These are phyloP conservation scores for Thysanoteuthis rhombus DNA, from an alignment of 2,888 invertebrate genomes.

Conservation along the genomic window DNA sequence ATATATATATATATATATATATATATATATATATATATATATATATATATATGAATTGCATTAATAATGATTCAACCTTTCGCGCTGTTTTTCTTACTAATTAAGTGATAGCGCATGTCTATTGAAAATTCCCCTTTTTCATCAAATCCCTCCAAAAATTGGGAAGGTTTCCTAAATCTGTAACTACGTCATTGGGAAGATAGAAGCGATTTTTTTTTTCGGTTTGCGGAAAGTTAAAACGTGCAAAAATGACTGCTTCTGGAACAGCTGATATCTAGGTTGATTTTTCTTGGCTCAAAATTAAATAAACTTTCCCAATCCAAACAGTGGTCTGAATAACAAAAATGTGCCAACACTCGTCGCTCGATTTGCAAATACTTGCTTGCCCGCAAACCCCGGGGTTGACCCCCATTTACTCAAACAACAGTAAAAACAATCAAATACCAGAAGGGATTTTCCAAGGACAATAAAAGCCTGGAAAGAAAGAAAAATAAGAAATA, in stretches of 20 bases:
- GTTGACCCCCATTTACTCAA: neutral
- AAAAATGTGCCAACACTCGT: conserved; percentile 12
- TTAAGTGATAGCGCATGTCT: no score
- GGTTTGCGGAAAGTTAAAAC: neutral
- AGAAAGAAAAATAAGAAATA: neutral
- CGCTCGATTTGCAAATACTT: neutral
- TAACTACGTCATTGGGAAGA: no score
- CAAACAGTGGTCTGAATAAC: neutral
- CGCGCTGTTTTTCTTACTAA: no score
- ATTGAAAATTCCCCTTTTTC: no score
- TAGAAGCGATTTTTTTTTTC: no score
- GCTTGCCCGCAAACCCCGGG: neutral
- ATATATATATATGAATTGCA: no score
- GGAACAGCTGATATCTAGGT: neutral
- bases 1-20: neutral
- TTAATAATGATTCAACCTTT: no score
- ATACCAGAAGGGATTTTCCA: neutral
- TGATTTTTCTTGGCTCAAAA: neutral
- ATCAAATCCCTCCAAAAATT: no score
- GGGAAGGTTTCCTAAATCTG: no score
- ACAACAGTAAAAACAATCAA: neutral
- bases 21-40: no score
- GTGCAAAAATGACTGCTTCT: neutral
- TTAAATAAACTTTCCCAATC: neutral
- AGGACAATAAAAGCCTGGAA: neutral